A percentile compares a stretch with the other conserved stretches of the same genome.
phyloP scores from a whole-genome alignment of 2,888 invertebrate species.

The Tortricodes alternella region DNA sequence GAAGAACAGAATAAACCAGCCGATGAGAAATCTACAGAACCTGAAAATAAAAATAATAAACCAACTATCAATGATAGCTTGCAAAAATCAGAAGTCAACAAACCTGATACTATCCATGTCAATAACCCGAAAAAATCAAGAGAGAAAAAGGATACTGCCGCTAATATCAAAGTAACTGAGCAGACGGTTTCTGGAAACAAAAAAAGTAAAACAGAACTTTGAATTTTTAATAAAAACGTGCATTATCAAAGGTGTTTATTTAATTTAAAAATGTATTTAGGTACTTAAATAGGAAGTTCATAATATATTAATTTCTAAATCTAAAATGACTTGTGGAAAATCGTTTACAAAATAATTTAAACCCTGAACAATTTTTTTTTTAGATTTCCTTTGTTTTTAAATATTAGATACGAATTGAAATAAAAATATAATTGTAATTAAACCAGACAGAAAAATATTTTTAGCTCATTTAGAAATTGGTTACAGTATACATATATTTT shows the following conservation, averaged over 20 bases:
- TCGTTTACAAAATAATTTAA: too few relatives aligned
- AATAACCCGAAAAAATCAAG: conserved; percentile 1
- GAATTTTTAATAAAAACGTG: not conserved
- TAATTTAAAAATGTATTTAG: not conserved
- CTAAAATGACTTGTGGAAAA: too few relatives aligned
- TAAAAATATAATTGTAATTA: too few relatives aligned
- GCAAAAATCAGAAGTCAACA: not conserved
- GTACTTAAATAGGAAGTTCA: not conserved
- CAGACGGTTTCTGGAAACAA: not conserved
- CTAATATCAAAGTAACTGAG: not conserved
- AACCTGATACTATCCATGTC: not conserved
- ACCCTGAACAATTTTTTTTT: too few relatives aligned
- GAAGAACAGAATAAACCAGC: not conserved
- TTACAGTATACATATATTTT: too few relatives aligned
- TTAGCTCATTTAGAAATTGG: too few relatives aligned
- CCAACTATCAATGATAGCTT: not conserved
- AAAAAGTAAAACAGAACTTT: conserved; percentile 13
- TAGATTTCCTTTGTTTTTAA: too few relatives aligned
- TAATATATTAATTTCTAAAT: too few relatives aligned
- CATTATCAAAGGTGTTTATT: not conserved
- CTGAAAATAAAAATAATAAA: not conserved
- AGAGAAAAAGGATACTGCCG: not conserved
- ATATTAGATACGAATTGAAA: too few relatives aligned
- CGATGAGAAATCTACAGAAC: conserved; percentile 3
- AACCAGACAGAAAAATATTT: too few relatives aligned